Evolutionary conservation across 1,140 invertebrate genomes (phyloP).

Genomic region (Bathynomus jamesi): DNA sequence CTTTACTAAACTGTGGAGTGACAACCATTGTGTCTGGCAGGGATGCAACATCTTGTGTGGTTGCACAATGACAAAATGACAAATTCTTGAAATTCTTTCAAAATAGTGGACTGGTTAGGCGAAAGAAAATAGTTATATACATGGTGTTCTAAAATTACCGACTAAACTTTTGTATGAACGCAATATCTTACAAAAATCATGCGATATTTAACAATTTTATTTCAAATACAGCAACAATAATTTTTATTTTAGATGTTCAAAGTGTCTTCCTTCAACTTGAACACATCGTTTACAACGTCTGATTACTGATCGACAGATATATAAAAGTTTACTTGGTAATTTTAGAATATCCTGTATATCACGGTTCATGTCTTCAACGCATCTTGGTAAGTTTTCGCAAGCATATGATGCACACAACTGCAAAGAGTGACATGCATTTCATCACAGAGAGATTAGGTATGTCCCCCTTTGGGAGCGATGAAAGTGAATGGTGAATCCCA

Average conservation of each 20-base stretch:
- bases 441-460: constrained; percentile 20
- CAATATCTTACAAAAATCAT: no score
- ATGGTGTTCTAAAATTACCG: no score
- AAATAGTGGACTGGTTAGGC: background rate
- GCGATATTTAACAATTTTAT: no score
- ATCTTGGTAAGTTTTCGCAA: constrained; percentile 8
- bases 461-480: constrained; percentile 15
- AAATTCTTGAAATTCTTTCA: constrained; percentile 1
- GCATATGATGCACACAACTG: constrained; percentile 19
- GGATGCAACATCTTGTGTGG: background rate
- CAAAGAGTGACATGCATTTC: constrained; percentile 36
- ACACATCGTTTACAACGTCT: no score
- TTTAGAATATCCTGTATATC: no score
- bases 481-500: constrained; percentile 27
- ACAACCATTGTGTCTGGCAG: background rate
- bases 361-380: constrained; percentile 15
- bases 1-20: background rate
- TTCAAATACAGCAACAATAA: no score
- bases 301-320: no score
- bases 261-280: no score
- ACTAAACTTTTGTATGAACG: no score
- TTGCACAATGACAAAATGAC: background rate
- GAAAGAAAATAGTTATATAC: constrained; percentile 19
- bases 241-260: no score
- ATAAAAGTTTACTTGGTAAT: no score